A percentile compares a stretch with the other conserved stretches of the same genome.
Evolutionary conservation across 2,113 vertebrate species (phyloP).

Genomic region (Prolemur simus): DNA sequence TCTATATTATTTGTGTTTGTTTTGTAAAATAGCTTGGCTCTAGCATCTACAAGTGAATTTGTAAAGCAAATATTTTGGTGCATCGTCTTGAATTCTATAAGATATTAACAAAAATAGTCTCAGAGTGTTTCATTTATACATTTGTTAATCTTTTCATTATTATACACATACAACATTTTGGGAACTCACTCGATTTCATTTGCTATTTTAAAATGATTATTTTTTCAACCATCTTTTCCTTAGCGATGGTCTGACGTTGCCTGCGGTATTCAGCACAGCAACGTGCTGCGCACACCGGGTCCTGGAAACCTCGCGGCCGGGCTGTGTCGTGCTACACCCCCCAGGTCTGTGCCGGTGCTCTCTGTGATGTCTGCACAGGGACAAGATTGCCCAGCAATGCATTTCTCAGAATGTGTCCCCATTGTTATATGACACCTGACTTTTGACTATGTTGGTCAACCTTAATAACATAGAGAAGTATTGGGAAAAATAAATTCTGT

Average conservation of each 20-base stretch:
- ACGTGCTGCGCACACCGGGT: too few species aligned
- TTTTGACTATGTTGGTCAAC: background rate
- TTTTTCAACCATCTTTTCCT: background rate
- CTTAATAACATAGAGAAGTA: background rate
- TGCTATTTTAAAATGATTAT: background rate
- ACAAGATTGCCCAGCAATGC: too few species aligned
- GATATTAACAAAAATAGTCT: background rate
- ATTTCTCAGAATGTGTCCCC: too few species aligned
- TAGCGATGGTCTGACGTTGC: background rate
- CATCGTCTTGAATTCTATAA: background rate
- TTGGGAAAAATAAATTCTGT: background rate
- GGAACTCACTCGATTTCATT: background rate
- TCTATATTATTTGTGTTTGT: background rate
- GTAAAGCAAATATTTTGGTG: background rate
- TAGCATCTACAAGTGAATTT: background rate
- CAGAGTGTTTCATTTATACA: background rate
- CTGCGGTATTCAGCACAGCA: too few species aligned
- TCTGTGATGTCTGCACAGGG: too few species aligned
- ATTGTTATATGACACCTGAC: background rate
- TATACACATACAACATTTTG: background rate
- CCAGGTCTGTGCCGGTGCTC: too few species aligned
- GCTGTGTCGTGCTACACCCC: too few species aligned
- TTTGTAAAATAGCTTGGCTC: background rate
- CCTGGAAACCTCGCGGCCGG: too few species aligned
- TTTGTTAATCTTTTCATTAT: background rate